Evolutionary conservation across 1,140 invertebrate species (phyloP).

Genomic region (Cydia strobilella): DNA sequence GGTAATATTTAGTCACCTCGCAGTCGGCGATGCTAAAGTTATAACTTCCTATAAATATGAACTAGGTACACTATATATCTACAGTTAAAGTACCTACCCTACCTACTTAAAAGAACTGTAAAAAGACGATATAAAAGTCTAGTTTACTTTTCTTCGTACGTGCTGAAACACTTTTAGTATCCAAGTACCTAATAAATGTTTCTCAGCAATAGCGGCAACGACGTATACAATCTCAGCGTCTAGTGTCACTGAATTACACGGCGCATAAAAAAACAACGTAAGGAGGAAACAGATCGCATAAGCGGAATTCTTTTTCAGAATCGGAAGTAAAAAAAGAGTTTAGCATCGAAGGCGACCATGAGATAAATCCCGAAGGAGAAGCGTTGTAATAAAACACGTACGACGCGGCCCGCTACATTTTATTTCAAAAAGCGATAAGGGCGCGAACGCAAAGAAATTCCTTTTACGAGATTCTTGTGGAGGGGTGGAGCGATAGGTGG

Average conservation of each 20-base stretch:
- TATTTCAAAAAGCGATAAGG: constrained; percentile 78
- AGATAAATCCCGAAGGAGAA: constrained; percentile 74
- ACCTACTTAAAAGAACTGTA: neutral
- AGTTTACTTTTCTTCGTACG: neutral
- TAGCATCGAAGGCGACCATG: constrained; percentile 52
- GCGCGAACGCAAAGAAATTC: constrained; percentile 64
- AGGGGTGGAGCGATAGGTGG: constrained; percentile 41
- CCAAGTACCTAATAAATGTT: constrained; percentile 11
- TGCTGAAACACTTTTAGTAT: constrained; percentile 21
- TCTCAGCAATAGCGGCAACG: neutral
- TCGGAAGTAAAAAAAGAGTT: constrained; percentile 53
- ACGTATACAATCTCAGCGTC: constrained; percentile 26
- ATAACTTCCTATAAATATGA: constrained; percentile 1
- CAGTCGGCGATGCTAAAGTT: constrained; percentile 9
- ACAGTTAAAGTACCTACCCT: neutral
- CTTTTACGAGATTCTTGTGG: constrained; percentile 72
- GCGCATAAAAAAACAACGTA: constrained; percentile 37
- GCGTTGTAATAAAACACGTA: constrained; percentile 76
- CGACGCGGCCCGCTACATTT: constrained; percentile 68
- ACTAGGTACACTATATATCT: neutral
- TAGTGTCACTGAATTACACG: constrained; percentile 17
- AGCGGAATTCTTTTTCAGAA: constrained; percentile 51
- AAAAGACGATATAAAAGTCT: neutral
- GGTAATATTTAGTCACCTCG: constrained; percentile 3
- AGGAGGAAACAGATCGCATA: constrained; percentile 46